A percentile compares a stretch with the other conserved stretches of the same genome.
Conservation (phyloP, 2,113 vertebrate genomes). For the Myiagra hebetior region DNA sequence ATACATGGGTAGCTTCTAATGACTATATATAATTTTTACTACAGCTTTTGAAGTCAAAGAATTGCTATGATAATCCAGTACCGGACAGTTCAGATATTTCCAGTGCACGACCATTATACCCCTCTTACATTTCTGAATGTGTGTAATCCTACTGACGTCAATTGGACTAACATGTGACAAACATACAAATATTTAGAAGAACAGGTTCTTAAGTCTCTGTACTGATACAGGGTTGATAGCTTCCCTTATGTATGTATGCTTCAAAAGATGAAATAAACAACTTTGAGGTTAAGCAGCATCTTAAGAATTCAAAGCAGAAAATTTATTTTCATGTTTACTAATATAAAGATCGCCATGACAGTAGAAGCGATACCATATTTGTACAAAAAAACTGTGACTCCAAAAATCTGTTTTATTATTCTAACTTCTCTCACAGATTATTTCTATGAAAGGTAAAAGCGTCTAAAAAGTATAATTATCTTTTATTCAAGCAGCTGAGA, state of each 20-base stretch:
- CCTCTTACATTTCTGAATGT: not conserved
- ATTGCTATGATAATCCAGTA: not conserved
- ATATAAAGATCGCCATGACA: not conserved
- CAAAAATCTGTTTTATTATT: not conserved
- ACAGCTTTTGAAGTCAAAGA: not conserved
- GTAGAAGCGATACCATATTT: not conserved
- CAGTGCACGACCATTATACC: not conserved
- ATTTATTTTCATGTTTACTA: not conserved
- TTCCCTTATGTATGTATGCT: not conserved
- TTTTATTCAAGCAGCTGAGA: not conserved
- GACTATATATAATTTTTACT: not conserved
- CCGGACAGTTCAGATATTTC: conserved; percentile 5
- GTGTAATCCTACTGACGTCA: not conserved
- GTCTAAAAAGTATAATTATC: not conserved
- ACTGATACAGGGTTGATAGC: not conserved
- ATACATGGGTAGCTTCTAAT: not conserved
- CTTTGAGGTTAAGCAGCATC: not conserved
- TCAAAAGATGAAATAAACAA: not conserved
- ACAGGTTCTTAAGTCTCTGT: not conserved
- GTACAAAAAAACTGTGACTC: not conserved
- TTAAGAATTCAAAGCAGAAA: not conserved
- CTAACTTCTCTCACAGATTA: not conserved
- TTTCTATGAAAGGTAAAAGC: not conserved
- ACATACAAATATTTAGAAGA: not conserved
- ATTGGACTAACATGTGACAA: not conserved